A percentile compares a stretch with the other conserved stretches of the same genome.
Conservation (phyloP, 2,113 vertebrate genomes). For the Ailuropoda melanoleuca region DNA sequence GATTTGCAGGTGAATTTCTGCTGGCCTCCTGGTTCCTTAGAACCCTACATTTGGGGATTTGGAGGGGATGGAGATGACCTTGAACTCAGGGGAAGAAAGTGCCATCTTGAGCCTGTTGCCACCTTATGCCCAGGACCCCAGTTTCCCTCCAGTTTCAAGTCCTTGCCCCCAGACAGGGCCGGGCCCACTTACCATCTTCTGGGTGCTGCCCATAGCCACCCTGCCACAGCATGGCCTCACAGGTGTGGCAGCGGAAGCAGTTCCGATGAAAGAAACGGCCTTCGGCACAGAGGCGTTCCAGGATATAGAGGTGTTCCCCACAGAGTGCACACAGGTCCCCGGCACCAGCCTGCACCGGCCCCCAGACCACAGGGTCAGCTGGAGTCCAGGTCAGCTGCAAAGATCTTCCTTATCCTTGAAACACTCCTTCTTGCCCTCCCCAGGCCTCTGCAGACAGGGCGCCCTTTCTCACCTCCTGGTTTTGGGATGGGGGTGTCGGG, state of each 20-base stretch:
- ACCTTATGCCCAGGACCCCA: background rate
- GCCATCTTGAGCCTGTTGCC: background rate
- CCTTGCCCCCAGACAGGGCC: background rate
- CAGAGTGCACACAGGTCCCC: slow-evolving; percentile 93
- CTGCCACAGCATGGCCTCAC: slow-evolving; percentile 89
- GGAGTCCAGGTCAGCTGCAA: background rate
- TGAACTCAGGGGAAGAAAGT: background rate
- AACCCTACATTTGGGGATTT: background rate
- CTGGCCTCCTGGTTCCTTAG: background rate
- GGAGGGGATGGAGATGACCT: background rate
- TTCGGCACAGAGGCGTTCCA: slow-evolving; percentile 93
- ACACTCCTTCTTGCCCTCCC: background rate
- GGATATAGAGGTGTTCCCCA: slow-evolving; percentile 87
- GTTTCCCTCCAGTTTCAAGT: background rate
- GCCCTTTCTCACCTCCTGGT: slow-evolving; percentile 49
- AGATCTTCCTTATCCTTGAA: background rate
- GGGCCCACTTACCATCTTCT: slow-evolving; percentile 84
- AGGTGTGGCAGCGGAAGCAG: slow-evolving; percentile 92
- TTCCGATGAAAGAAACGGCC: slow-evolving; percentile 95
- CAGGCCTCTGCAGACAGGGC: background rate
- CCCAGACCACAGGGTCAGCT: background rate
- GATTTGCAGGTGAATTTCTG: background rate
- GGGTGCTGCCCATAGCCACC: slow-evolving; percentile 89
- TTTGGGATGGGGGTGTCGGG: background rate
- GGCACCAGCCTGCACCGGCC: slow-evolving; percentile 57